Conservation (phyloP, 1,140 invertebrate species). For the Penaeus japonicus region DNA sequence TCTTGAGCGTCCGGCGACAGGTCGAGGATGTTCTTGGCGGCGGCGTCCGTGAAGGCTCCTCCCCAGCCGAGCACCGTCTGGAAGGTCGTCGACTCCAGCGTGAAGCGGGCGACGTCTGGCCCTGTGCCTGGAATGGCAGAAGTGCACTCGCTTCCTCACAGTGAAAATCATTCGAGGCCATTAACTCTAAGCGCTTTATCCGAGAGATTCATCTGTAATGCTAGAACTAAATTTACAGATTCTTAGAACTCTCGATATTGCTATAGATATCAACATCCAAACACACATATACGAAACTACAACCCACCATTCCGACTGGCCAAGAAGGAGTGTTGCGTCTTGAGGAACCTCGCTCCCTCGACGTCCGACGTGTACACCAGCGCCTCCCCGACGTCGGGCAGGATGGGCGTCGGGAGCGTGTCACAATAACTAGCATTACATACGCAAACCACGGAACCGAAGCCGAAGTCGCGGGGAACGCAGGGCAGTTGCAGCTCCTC, state of each 20-base stretch:
- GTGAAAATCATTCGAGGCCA: no score
- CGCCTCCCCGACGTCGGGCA: conserved; percentile 16
- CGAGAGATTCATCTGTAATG: no score
- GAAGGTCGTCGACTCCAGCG: conserved; percentile 59
- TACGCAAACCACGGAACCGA: conserved; percentile 40
- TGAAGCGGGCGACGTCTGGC: not conserved
- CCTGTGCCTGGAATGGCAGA: no score
- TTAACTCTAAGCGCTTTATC: no score
- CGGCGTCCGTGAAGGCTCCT: conserved; percentile 86
- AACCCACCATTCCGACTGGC: no score
- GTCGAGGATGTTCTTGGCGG: conserved; percentile 77
- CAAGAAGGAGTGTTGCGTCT: not conserved
- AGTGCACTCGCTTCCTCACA: no score
- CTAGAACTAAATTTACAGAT: no score
- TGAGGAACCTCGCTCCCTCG: not conserved
- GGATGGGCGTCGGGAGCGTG: not conserved
- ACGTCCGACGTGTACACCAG: conserved; percentile 20
- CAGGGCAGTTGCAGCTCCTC: conserved; percentile 4
- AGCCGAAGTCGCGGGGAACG: conserved; percentile 11
- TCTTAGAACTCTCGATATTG: no score
- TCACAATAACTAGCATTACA: conserved; percentile 46
- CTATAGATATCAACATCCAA: no score
- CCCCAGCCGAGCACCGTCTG: conserved; percentile 78
- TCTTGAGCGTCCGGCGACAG: conserved; percentile 70
- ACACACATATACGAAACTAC: no score